Evolutionary conservation across 1,140 invertebrate species (phyloP), one percentile per base, ranked within the genome.

Genomic region (Euschistus heros): DNA sequence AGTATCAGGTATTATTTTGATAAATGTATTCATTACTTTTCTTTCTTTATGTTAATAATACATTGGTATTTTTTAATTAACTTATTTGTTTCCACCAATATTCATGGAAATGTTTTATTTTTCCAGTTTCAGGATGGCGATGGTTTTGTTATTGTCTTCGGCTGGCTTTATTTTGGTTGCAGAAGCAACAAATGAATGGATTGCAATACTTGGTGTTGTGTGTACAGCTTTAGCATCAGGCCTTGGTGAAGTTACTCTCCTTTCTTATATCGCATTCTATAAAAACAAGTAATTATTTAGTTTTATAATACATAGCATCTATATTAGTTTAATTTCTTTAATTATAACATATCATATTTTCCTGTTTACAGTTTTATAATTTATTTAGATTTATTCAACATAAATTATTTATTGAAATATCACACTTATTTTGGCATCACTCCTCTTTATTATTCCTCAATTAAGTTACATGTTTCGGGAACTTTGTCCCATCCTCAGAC

Each of bases 161-260:
- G 71, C 76, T 18, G 86, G 86, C 68, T 87, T 86, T 70, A 68
- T 88, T 15, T 68, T 87, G 26, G 87, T 89, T 26, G 84, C 85
- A 4, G 76, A 84, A 63, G 82, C 82, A 20, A 73, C 74, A 44
- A 75, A 74, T 14, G 75, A 82, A 69, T 80, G 78, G 74, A 74
- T 88, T 66, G 83, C 85, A 0, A 78, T 87, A 70, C 37, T 82
- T 71, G 90, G 90, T n/a, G 88, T 92, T 24, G 76, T 86, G 18
- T 75, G 81, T 67, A 91, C 88, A n/a, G 88, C 89, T 42, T 78
- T 90, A 50, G 80, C 84, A 62, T 84, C 84, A 30, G 90, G 90
- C 54, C 77, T 92, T 22, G 91, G 91, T 24, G 91, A 93, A 76
- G 81, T 86, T n/a, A 88, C 89, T 2, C 81, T 89, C 64, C 77